Conservation (phyloP, 2,113 vertebrate species). For the Tragulus kanchil region DNA sequence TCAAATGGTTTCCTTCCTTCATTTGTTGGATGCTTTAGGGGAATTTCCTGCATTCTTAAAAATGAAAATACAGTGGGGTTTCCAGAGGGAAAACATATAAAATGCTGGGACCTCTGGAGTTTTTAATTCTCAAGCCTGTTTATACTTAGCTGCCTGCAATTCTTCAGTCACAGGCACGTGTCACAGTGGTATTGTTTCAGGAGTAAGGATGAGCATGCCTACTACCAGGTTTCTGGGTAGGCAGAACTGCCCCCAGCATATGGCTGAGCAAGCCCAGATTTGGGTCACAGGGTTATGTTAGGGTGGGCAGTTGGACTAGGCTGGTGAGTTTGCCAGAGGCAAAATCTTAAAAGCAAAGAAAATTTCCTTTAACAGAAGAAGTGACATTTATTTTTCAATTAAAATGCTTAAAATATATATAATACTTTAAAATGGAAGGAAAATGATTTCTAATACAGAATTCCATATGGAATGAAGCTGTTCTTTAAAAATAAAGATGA, state of each 20-base stretch:
- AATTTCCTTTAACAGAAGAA: not conserved
- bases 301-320: not conserved
- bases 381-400: not conserved
- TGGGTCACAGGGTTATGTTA: not conserved
- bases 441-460: not conserved
- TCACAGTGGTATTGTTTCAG: not conserved
- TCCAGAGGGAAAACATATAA: not conserved
- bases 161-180: not conserved
- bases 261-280: not conserved
- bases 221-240: not conserved
- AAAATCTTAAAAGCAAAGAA: constrained; percentile 3
- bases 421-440: not conserved
- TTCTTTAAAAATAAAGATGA: not conserved
- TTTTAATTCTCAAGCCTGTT: not conserved
- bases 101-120: not conserved
- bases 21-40: not conserved
- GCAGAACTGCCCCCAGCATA: not conserved
- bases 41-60: not conserved
- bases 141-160: not conserved
- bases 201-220: not conserved
- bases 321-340: not conserved
- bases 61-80: not conserved
- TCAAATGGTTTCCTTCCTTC: not conserved
- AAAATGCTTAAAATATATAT: not conserved
- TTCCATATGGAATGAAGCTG: not conserved